Base-by-base conservation (phyloP, 37 sponge, comb jelly and placozoan species). In the Hormiphora californensis region DNA sequence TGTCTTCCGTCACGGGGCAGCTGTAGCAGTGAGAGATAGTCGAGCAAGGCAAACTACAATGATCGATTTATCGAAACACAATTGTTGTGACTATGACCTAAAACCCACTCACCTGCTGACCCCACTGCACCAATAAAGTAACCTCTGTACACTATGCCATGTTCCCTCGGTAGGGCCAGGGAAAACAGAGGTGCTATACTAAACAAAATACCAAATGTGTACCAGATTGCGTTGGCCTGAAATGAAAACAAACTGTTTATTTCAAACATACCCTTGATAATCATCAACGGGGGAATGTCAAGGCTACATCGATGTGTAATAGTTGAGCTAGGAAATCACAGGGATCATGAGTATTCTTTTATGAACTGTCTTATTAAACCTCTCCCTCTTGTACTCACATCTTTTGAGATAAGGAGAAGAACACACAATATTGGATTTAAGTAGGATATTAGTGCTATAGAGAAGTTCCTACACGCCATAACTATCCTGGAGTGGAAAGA, bases 61-160 rank as follows among this genome's bases (percentile, higher is more conserved):
- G n/a, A n/a, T n/a, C n/a, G n/a, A n/a, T n/a, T n/a, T n/a, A n/a
- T n/a, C n/a, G n/a, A n/a, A n/a, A n/a, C n/a, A n/a, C n/a, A n/a
- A n/a, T n/a, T n/a, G n/a, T n/a, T n/a, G n/a, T n/a, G n/a, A n/a
- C n/a, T n/a, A n/a, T n/a, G n/a, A n/a, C n/a, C n/a, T n/a, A n/a
- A n/a, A n/a, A n/a, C n/a, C n/a, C n/a, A n/a, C 36, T 5, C 25
- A 73, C 81, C 81, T 41, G 35, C 46, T 40, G 81, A 73, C 21
- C 46, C 7, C 1, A 73, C 81, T 36, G 81, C 32, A 43, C 81
- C 81, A 73, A 73, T 73, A 40, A 73, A 73, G 23, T 73, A 73
- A 21, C 46, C 81, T 73, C 81, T 73, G 44, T 73, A 73, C 8
- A 73, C 12, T 4, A 73, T 21, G 2, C 46, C 25, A 36, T 73